Evolutionary conservation across 2,888 invertebrate species (phyloP).

Genomic region (Aleiodes leptofemur): DNA sequence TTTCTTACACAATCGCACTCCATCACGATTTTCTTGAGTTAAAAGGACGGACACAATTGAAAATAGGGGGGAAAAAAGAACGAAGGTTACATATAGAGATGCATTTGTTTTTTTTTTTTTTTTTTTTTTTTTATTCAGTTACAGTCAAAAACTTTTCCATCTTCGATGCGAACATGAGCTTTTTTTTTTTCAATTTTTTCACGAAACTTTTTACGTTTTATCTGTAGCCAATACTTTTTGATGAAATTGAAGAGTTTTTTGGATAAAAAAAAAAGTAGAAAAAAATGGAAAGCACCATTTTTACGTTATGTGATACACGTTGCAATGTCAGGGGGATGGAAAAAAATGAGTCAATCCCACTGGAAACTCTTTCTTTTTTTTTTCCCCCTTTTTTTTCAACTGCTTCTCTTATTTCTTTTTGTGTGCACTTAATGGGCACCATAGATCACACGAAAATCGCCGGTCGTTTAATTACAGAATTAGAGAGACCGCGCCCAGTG

Average conservation of each 20-base stretch:
- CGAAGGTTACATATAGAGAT: neutral
- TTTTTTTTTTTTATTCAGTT: conserved; percentile 1
- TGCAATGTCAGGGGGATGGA: too few relatives aligned
- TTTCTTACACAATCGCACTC: conserved; percentile 13
- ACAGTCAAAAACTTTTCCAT: conserved; percentile 11
- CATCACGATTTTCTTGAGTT: conserved; percentile 15
- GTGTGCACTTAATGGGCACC: conserved; percentile 32
- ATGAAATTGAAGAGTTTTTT: conserved; percentile 24
- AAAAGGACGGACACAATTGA: conserved; percentile 21
- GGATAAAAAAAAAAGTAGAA: neutral
- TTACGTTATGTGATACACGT: neutral
- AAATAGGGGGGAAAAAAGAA: conserved; percentile 8
- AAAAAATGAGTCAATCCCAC: neutral
- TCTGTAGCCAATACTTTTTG: conserved; percentile 12
- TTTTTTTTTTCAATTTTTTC: neutral
- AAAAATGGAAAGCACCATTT: neutral
- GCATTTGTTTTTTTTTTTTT: neutral
- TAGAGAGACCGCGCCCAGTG: conserved; percentile 35
- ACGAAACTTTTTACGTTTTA: neutral
- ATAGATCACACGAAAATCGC: conserved; percentile 38
- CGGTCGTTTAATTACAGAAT: conserved; percentile 38
- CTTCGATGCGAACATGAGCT: neutral
- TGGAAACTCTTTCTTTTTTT: conserved; percentile 11
- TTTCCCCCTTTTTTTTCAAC: neutral
- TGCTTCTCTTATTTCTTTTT: conserved; percentile 16